phyloP scores from a whole-genome alignment of 1,140 invertebrate genomes.

The Drusus annulatus region DNA sequence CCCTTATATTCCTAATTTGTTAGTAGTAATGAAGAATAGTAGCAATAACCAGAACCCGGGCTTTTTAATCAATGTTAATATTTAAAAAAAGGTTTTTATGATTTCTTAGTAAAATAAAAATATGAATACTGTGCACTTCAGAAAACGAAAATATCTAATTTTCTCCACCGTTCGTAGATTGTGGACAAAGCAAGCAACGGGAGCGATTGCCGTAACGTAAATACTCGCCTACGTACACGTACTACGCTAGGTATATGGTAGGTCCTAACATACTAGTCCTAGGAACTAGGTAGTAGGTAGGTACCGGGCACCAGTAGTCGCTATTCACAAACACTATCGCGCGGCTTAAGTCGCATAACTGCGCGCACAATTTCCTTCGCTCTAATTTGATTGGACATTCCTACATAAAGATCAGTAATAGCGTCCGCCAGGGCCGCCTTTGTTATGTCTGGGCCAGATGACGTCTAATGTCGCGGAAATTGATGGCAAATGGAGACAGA shows the following conservation, averaged over 20 bases:
- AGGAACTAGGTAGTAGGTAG: not conserved
- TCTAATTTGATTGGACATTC: conserved; percentile 59
- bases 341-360: conserved; percentile 31
- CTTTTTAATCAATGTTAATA: too few species aligned
- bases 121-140: too few species aligned
- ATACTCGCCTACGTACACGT: conserved; percentile 15
- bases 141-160: too few species aligned
- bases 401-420: conserved; percentile 57
- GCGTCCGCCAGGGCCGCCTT: conserved; percentile 32
- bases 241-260: not conserved
- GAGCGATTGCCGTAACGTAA: not conserved
- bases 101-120: too few species aligned
- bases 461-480: conserved; percentile 26
- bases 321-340: conserved; percentile 19
- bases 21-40: too few species aligned
- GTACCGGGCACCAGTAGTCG: not conserved
- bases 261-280: not conserved
- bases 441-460: conserved; percentile 38
- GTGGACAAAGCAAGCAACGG: not conserved
- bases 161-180: not conserved
- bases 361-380: conserved; percentile 57
- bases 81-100: too few species aligned
- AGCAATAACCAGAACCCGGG: too few species aligned
- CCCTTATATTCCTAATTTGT: too few species aligned
- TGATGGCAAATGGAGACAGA: conserved; percentile 22